phyloP scores from a whole-genome alignment of 2,797 vertebrate genomes.

The Anguilla anguilla region DNA sequence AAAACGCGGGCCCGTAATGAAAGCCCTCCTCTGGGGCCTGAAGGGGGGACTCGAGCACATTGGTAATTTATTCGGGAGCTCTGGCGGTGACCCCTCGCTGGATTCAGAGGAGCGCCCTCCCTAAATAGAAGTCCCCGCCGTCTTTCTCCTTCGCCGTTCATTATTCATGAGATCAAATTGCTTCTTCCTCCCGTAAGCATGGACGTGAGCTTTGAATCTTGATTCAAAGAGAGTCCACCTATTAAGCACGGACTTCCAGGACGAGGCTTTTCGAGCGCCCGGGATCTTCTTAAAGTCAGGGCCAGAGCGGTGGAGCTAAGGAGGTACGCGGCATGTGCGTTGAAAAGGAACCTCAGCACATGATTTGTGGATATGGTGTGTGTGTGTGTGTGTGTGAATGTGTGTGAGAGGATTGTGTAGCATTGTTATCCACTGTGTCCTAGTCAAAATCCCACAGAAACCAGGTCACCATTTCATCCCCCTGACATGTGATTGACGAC shows the following conservation, averaged over 20 bases:
- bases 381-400: neutral
- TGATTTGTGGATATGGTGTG: neutral
- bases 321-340: neutral
- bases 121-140: neutral
- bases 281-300: neutral
- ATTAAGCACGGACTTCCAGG: neutral
- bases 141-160: neutral
- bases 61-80: slow-evolving; percentile 1
- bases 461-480: neutral
- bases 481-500: neutral
- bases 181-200: neutral
- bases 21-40: neutral
- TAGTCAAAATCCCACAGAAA: neutral
- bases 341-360: neutral
- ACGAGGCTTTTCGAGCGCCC: neutral
- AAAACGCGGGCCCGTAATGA: neutral
- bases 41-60: neutral
- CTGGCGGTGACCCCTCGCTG: neutral
- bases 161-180: neutral
- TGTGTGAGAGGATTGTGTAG: neutral
- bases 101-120: neutral
- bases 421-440: neutral
- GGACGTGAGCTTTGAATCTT: neutral
- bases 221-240: neutral
- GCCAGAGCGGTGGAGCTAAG: neutral